A percentile compares a stretch with the other conserved stretches of the same genome.
Conservation (phyloP, 1,140 invertebrate genomes). For the Nasonia longicornis region DNA sequence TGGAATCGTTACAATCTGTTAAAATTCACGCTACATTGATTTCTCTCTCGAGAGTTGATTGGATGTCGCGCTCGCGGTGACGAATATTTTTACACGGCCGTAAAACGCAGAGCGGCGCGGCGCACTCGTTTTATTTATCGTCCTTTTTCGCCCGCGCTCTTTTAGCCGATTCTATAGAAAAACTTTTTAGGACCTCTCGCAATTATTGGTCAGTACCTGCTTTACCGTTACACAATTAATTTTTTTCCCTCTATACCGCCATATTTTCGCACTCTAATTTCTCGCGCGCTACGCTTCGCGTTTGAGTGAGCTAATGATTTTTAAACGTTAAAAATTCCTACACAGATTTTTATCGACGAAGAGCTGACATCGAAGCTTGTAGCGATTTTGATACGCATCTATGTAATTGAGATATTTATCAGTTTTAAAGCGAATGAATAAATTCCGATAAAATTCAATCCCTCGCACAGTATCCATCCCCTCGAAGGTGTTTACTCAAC, state of each 20-base stretch:
- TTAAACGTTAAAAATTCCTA: too few species aligned
- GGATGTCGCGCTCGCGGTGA: neutral
- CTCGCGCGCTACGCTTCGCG: neutral
- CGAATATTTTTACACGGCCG: neutral
- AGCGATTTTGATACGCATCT: too few species aligned
- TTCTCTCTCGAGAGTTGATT: slow-evolving; percentile 1
- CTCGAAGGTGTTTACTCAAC: neutral
- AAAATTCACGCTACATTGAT: neutral
- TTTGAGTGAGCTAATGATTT: too few species aligned
- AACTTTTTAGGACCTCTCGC: neutral
- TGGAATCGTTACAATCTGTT: neutral
- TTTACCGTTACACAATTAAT: slow-evolving; percentile 17
- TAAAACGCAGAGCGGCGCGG: neutral
- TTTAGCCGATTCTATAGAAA: slow-evolving; percentile 2
- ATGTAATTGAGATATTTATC: too few species aligned
- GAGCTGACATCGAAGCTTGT: too few species aligned
- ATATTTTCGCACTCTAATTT: neutral
- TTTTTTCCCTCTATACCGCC: neutral
- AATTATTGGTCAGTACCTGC: slow-evolving; percentile 4
- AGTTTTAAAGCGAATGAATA: too few species aligned
- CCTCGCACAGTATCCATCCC: neutral
- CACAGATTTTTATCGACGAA: too few species aligned
- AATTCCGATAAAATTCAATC: too few species aligned
- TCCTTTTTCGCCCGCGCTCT: neutral
- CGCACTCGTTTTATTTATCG: slow-evolving; percentile 8